Conservation (phyloP, 2,797 vertebrate genomes). For the Gymnoscopelus microlampas region DNA sequence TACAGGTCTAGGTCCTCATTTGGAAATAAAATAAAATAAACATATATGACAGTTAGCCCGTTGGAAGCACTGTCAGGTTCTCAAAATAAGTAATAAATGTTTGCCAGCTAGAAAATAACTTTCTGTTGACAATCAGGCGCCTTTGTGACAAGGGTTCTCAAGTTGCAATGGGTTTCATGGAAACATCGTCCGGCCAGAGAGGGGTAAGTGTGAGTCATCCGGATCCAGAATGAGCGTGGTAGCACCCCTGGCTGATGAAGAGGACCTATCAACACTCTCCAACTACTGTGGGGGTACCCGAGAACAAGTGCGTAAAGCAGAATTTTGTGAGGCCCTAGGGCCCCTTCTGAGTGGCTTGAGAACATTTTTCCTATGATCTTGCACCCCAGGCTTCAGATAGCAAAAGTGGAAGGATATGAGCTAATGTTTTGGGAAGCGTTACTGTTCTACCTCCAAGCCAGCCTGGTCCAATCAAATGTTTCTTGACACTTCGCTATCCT, state of each 20-base stretch:
- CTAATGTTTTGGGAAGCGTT: constrained; percentile 69
- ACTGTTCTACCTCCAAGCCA: constrained; percentile 12
- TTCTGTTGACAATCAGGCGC: neutral
- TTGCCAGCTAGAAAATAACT: too few species aligned
- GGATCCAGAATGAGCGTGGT: constrained; percentile 32
- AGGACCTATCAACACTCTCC: constrained; percentile 55
- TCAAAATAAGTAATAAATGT: too few species aligned
- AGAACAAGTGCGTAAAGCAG: constrained; percentile 39
- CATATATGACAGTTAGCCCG: too few species aligned
- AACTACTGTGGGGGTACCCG: constrained; percentile 55
- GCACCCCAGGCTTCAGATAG: constrained; percentile 47
- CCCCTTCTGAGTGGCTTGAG: constrained; percentile 50
- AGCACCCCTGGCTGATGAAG: constrained; percentile 42
- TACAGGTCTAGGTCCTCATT: too few species aligned
- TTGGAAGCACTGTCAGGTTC: too few species aligned
- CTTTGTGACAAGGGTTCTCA: neutral
- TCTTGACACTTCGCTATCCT: constrained; percentile 8
- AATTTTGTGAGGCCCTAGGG: constrained; percentile 57
- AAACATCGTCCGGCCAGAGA: constrained; percentile 10
- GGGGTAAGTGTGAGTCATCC: constrained; percentile 68
- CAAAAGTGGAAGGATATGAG: constrained; percentile 73
- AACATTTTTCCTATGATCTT: constrained; percentile 68
- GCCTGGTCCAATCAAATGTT: constrained; percentile 10
- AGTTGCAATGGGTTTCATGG: neutral
- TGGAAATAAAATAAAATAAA: too few species aligned